phyloP scores from a whole-genome alignment of 2,797 vertebrate genomes.

The Kryptopterus vitreolus region DNA sequence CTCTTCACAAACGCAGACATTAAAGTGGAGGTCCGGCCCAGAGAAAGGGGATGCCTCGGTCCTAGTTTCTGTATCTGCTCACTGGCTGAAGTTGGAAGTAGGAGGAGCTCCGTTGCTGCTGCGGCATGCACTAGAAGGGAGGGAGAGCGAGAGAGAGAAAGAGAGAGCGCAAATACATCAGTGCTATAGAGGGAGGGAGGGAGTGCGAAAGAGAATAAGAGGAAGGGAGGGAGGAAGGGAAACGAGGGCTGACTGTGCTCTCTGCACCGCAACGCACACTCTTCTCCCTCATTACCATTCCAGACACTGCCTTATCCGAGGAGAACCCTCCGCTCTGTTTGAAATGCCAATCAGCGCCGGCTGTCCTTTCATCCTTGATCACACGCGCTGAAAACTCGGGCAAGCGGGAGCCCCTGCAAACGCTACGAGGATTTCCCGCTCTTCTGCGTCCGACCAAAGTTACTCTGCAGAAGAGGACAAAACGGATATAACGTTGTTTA shows the following conservation, averaged over 20 bases:
- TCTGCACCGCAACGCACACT: conserved; percentile 69
- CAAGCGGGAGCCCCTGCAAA: conserved; percentile 25
- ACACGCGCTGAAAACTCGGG: conserved; percentile 32
- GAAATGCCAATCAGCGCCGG: conserved; percentile 55
- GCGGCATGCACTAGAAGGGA: conserved; percentile 68
- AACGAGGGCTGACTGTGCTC: conserved; percentile 63
- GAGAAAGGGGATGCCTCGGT: conserved; percentile 62
- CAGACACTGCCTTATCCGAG: conserved; percentile 62
- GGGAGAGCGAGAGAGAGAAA: conserved; percentile 49
- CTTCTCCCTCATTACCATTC: conserved; percentile 70
- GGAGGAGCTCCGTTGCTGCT: conserved; percentile 70
- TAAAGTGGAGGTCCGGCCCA: conserved; percentile 50
- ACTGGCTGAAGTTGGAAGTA: conserved; percentile 72
- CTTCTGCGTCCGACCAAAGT: conserved; percentile 48
- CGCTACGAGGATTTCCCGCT: conserved; percentile 38
- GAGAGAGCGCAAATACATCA: conserved; percentile 50
- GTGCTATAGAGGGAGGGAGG: conserved; percentile 54
- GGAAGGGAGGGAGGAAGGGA: conserved; percentile 45
- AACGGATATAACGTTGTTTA: conserved; percentile 27
- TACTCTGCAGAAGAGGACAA: conserved; percentile 26
- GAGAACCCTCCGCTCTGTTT: conserved; percentile 55
- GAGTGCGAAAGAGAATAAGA: conserved; percentile 51
- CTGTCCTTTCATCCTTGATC: conserved; percentile 50
- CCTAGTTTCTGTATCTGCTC: conserved; percentile 65
- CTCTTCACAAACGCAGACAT: not conserved